Base-by-base conservation (phyloP, 1,140 invertebrate species). In the Pseudomyrmex gracilis region DNA sequence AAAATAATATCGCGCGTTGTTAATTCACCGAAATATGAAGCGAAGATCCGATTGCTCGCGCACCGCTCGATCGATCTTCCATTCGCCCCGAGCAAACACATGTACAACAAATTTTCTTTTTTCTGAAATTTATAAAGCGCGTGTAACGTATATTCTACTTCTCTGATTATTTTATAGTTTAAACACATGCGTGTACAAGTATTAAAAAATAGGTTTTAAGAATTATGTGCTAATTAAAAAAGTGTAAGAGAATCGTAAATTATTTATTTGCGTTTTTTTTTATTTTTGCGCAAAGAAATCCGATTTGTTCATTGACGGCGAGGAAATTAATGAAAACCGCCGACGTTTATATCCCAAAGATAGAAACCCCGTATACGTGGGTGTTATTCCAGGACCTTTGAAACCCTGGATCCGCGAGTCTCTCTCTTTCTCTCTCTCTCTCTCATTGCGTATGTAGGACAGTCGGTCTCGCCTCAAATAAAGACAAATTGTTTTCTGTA, bases 361-460 rank as follows among this genome's bases (percentile, higher is more conserved):
- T 34, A 63, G 45, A 51, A 20, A 7, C n/a, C 8, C 7, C 66
- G 0, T 5, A 1, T 60, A 13, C 51, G 10, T 80, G 51, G 83
- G 83, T 10, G 57, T 49, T 24, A 45, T 74, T 51, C 22, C 15
- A 51, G 15, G 45, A 17, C 15, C 51, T 22, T 57, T 34, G 34
- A 20, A 24, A 58, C 53, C 74, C 58, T 49, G 22, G 10, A 64
- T 63, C 47, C 57, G n/a, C 73, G 43, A 66, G 43, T 22, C 88
- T 34, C 34, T 34, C 34, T 94, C 89, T n/a, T n/a, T 22, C 88
- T 34, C 34, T 22, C 88, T 34, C 34, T 22, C 88, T 34, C 34
- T 34, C 34, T 94, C 89, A 93, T 93, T 91, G 87, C 78, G 86
- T 91, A 93, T 91, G 90, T 92, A 91, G 82, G 93, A 91, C 63